These are phyloP conservation scores for Phymorhynchus buccinoides DNA, from an alignment of 1,140 invertebrate genomes.

Conservation along the genomic window DNA sequence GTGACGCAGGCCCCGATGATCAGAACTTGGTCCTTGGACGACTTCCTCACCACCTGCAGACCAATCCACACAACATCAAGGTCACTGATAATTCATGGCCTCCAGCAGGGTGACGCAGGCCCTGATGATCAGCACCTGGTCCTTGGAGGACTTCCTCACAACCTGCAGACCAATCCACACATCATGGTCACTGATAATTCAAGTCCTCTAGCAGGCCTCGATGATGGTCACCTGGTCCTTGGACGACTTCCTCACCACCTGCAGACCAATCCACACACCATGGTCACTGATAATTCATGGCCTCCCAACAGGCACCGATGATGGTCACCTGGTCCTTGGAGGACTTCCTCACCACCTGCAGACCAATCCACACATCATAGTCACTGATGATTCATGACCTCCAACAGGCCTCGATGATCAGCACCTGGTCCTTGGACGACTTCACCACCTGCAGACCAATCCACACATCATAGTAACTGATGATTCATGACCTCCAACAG, in stretches of 20 bases:
- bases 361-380: too few relatives aligned
- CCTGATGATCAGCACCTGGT: constrained; percentile 89
- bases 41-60: constrained; percentile 81
- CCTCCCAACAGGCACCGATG: constrained; percentile 93
- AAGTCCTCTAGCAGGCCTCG: too few relatives aligned
- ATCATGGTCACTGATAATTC: too few relatives aligned
- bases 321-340: constrained; percentile 85
- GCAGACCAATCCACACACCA: too few relatives aligned
- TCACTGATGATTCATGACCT: too few relatives aligned
- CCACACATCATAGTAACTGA: too few relatives aligned
- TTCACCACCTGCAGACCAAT: constrained; percentile 79
- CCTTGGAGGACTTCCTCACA: constrained; percentile 81
- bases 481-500: constrained; percentile 85
- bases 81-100: too few relatives aligned
- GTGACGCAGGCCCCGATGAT: constrained; percentile 95
- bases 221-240: constrained; percentile 89
- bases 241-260: constrained; percentile 82
- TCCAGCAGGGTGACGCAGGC: constrained; percentile 88
- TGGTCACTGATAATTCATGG: too few relatives aligned
- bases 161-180: too few relatives aligned
- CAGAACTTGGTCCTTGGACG: constrained; percentile 83
- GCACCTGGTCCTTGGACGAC: constrained; percentile 82
- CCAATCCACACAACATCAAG: too few relatives aligned
- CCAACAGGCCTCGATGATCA: constrained; percentile 90
- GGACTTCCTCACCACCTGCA: constrained; percentile 82